Evolutionary conservation across 2,113 vertebrate genomes (phyloP).

Genomic region (Leuciscus idus): DNA sequence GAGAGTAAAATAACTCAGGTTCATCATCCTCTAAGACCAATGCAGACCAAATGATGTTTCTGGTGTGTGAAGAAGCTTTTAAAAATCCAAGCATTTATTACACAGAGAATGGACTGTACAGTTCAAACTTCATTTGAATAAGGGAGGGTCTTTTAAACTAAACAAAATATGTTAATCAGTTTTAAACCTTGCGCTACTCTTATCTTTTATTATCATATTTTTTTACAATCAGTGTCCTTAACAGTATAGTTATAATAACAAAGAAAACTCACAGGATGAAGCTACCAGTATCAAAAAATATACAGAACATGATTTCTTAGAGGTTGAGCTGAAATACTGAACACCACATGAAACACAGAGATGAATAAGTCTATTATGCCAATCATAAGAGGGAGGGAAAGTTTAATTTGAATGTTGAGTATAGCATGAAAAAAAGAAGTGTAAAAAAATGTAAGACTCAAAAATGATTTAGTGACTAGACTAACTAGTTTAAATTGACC

Average conservation of each 20-base stretch:
- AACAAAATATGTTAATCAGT: neutral
- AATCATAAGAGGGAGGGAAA: neutral
- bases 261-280: neutral
- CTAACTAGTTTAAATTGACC: neutral
- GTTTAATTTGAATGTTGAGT: neutral
- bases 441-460: neutral
- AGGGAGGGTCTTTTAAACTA: neutral
- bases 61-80: neutral
- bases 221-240: neutral
- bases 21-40: constrained; percentile 4
- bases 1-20: neutral
- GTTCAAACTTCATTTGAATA: constrained; percentile 11
- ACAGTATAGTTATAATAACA: neutral
- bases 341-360: neutral
- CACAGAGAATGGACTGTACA: neutral
- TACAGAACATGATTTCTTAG: neutral
- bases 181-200: neutral
- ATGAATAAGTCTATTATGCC: neutral
- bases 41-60: neutral
- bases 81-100: neutral
- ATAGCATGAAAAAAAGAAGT: neutral
- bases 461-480: neutral
- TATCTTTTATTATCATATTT: neutral
- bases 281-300: neutral
- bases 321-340: neutral